Evolutionary conservation across 2,888 invertebrate genomes (phyloP).

Genomic region (Andrena bicolor): DNA sequence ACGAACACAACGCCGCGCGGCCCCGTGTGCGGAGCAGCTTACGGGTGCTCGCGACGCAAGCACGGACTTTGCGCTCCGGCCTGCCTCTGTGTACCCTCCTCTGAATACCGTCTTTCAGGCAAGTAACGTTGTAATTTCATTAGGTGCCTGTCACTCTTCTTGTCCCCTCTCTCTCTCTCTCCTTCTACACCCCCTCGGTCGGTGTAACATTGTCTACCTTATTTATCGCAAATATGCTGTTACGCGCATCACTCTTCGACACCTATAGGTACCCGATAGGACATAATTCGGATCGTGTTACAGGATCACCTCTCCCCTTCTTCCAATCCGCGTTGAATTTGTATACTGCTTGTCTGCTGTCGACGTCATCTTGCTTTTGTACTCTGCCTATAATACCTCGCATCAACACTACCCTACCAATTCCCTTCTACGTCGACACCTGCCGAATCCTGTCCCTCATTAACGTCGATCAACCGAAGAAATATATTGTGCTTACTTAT

Average conservation of each 20-base stretch:
- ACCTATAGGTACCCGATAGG: not conserved
- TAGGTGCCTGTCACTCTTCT: constrained; percentile 56
- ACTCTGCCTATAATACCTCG: too few species aligned
- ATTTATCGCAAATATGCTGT: not conserved
- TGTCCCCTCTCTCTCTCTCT: not conserved
- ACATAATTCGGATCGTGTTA: not conserved
- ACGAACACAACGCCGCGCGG: not conserved
- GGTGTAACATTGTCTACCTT: not conserved
- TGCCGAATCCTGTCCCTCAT: too few species aligned
- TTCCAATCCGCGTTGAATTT: too few species aligned
- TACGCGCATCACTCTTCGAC: not conserved
- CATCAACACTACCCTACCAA: too few species aligned
- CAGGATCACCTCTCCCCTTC: too few species aligned
- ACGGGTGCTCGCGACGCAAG: constrained; percentile 23
- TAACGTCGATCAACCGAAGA: too few species aligned
- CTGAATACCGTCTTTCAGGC: constrained; percentile 69
- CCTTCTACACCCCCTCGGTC: not conserved
- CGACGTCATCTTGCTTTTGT: too few species aligned
- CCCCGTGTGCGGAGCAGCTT: not conserved
- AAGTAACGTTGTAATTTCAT: constrained; percentile 77
- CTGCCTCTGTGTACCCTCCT: constrained; percentile 42
- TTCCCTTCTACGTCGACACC: too few species aligned
- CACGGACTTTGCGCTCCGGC: constrained; percentile 56
- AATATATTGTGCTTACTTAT: too few species aligned
- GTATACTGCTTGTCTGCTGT: too few species aligned